These are phyloP conservation scores for Eupithecia dodoneata DNA, from an alignment of 2,888 invertebrate genomes.

Conservation along the genomic window DNA sequence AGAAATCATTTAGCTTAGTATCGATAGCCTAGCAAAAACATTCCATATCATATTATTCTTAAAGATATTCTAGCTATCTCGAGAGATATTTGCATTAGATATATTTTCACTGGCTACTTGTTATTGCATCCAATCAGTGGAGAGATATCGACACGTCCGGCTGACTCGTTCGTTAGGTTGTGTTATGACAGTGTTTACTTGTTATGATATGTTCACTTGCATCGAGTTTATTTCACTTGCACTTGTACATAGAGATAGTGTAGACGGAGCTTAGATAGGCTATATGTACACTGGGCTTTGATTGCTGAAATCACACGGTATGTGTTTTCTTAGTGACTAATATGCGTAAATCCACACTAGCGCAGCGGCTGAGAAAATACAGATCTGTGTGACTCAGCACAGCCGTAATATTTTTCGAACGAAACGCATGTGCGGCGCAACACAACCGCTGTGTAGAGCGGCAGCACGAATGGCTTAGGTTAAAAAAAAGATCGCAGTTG, in stretches of 20 bases:
- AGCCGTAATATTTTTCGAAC: too few relatives aligned
- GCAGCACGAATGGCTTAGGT: too few relatives aligned
- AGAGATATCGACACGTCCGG: conserved; percentile 10
- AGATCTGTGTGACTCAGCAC: too few relatives aligned
- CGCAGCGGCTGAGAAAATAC: too few relatives aligned
- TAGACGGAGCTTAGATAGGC: conserved; percentile 5
- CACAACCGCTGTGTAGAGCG: too few relatives aligned
- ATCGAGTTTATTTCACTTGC: background rate
- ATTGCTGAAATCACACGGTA: too few relatives aligned
- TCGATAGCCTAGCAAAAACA: too few relatives aligned
- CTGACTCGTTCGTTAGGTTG: conserved; percentile 13
- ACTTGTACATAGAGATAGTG: conserved; percentile 12
- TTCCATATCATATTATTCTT: background rate
- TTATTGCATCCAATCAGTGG: conserved; percentile 23
- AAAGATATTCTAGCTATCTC: background rate
- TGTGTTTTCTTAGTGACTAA: too few relatives aligned
- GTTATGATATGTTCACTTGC: background rate
- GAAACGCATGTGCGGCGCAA: too few relatives aligned
- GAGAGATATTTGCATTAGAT: conserved; percentile 3
- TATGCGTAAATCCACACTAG: too few relatives aligned
- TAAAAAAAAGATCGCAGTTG: too few relatives aligned
- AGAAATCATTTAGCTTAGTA: background rate
- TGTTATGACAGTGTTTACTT: conserved; percentile 8
- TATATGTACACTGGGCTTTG: background rate
- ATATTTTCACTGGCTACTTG: conserved; percentile 18